These are phyloP conservation scores for Ptilorrhoa leucosticta DNA, from an alignment of 2,113 vertebrate genomes.

Conservation along the genomic window DNA sequence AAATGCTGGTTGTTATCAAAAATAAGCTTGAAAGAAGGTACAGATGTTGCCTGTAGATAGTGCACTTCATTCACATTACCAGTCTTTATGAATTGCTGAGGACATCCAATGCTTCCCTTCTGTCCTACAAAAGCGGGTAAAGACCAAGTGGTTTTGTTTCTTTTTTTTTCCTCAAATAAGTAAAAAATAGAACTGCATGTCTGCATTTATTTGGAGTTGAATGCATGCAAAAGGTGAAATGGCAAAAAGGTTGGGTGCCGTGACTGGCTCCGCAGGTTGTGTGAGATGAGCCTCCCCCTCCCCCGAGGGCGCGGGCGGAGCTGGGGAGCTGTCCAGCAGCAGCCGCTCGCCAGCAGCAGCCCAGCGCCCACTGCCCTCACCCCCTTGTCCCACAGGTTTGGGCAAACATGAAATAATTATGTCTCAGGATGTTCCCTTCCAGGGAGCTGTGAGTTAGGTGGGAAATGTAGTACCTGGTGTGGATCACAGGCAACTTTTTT, in stretches of 20 bases:
- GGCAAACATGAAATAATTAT: not conserved
- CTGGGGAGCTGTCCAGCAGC: slow-evolving; percentile 30
- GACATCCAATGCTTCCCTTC: not conserved
- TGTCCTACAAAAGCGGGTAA: not conserved
- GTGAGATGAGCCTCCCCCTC: not conserved
- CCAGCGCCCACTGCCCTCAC: accelerated
- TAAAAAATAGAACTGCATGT: no score
- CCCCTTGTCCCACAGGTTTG: not conserved
- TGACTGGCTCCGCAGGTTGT: accelerated
- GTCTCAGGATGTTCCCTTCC: not conserved
- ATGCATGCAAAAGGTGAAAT: accelerated
- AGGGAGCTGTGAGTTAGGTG: not conserved
- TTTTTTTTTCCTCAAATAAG: not conserved
- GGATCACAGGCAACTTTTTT: not conserved
- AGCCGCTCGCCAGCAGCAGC: accelerated
- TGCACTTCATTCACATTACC: not conserved
- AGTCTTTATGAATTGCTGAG: not conserved
- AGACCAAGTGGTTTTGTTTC: not conserved
- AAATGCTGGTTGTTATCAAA: not conserved
- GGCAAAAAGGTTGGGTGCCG: not conserved
- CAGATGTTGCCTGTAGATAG: not conserved
- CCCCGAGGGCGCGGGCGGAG: accelerated
- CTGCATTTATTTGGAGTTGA: not conserved
- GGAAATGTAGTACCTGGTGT: not conserved
- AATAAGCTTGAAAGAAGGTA: not conserved